These are phyloP conservation scores for Cryptotermes secundus DNA, from an alignment of 1,140 invertebrate species.

Conservation along the genomic window DNA sequence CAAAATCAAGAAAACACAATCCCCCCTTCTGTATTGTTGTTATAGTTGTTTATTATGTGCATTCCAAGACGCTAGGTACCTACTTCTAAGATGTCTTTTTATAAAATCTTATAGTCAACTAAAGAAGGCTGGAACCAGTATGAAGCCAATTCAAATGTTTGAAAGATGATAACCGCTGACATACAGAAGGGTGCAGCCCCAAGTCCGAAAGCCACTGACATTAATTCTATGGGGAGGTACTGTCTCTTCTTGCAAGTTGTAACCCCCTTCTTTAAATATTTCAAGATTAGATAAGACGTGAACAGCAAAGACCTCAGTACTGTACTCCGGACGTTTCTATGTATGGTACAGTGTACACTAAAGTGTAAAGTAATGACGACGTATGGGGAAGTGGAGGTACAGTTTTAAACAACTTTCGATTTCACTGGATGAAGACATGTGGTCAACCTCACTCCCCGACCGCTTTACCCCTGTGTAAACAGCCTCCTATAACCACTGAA, in stretches of 20 bases:
- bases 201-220: background rate
- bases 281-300: background rate
- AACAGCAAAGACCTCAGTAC: background rate
- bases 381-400: too few species aligned
- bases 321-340: background rate
- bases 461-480: too few species aligned
- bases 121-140: constrained; percentile 9
- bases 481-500: too few species aligned
- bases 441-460: too few species aligned
- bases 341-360: too few species aligned
- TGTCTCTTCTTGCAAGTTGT: background rate
- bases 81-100: background rate
- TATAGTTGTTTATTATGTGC: too few species aligned
- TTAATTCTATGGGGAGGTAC: background rate
- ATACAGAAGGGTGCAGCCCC: background rate
- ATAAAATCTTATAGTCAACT: background rate
- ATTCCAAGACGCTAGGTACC: background rate
- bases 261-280: background rate
- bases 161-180: background rate
- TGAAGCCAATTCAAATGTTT: constrained; percentile 5
- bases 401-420: too few species aligned
- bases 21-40: background rate
- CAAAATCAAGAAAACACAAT: background rate
- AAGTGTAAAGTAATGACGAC: too few species aligned
- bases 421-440: too few species aligned